Base-by-base conservation (phyloP, 2,888 invertebrate species). In the Congeria kusceri region DNA sequence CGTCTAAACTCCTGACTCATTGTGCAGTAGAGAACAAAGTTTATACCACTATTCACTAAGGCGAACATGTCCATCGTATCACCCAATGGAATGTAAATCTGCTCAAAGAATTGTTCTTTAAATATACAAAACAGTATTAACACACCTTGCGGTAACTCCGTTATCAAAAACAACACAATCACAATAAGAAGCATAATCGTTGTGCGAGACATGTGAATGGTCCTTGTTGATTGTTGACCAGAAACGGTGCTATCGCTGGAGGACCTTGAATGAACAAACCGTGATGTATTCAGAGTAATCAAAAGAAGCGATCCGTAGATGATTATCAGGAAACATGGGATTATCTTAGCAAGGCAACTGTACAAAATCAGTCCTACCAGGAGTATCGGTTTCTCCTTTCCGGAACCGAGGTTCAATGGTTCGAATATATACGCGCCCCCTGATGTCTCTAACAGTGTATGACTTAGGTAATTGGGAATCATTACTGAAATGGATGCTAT, bases 61-160 rank as follows among this genome's bases (percentile, higher is more conserved):
- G 98, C 98, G 88, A 98, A 93, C 79, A 97, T 96, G 93, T 98
- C 98, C 96, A 98, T 97, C 69, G 97, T 92, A 91, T 98, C 98
- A 3, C 94, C 94, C 13, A 94, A 87, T 11, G 92, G 93, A 25
- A 91, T 87, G 94, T 98, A 98, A 32, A 94, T 91, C 39, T 91
- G 88, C 15, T 88, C 85, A 80, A 93, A 93, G 93, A 98, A 97
- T 91, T 95, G 95, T 15, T 96, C 71, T 9, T 85, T 97, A 59
- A 97, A 95, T 9, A 96, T 94, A 73, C 96, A 96, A 46, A 98
- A 94, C 25, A 98, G 94, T 0, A 96, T 97, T 82, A 94, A 90
- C 18, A 94, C 88, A 0, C 93, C 97, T 92, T 98, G 97, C 0
- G 98, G 98, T 80, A 98, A 96, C 92, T 98, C 98, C 0, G 98